Percentiles rank a stretch among this genome's conserved stretches.
phyloP scores from a whole-genome alignment of 2,797 vertebrate genomes.

The Limnodromus scolopaceus region DNA sequence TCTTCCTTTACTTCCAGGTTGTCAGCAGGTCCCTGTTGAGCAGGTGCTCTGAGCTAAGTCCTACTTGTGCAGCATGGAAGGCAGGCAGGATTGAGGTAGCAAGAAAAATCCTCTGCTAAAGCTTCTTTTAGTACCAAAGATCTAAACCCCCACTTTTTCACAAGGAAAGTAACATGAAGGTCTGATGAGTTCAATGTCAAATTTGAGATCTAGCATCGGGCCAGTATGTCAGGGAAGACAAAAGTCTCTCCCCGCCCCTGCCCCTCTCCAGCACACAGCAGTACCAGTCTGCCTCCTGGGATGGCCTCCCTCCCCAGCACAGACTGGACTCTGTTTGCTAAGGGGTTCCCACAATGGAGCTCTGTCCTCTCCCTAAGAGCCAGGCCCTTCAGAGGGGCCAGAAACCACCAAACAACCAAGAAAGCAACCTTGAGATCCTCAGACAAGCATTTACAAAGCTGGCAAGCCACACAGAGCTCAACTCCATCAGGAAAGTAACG shows the following conservation, averaged over 20 bases:
- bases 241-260: background rate
- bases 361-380: background rate
- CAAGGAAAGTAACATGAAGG: background rate
- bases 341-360: background rate
- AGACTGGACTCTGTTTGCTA: rapidly evolving
- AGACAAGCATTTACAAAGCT: too few relatives aligned
- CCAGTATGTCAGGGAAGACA: background rate
- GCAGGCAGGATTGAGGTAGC: background rate
- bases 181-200: background rate
- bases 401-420: background rate
- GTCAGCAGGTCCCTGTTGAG: background rate
- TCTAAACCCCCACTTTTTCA: background rate
- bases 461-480: rapidly evolving
- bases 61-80: background rate
- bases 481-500: rapidly evolving
- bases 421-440: background rate
- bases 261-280: background rate
- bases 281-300: too few relatives aligned
- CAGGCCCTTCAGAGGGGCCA: background rate
- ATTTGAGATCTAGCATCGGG: too few relatives aligned
- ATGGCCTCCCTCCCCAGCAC: too few relatives aligned
- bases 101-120: background rate
- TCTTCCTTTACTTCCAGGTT: background rate
- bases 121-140: background rate
- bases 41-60: background rate